Evolutionary conservation across 2,113 vertebrate species (phyloP).

Genomic region (Otocyon megalotis): DNA sequence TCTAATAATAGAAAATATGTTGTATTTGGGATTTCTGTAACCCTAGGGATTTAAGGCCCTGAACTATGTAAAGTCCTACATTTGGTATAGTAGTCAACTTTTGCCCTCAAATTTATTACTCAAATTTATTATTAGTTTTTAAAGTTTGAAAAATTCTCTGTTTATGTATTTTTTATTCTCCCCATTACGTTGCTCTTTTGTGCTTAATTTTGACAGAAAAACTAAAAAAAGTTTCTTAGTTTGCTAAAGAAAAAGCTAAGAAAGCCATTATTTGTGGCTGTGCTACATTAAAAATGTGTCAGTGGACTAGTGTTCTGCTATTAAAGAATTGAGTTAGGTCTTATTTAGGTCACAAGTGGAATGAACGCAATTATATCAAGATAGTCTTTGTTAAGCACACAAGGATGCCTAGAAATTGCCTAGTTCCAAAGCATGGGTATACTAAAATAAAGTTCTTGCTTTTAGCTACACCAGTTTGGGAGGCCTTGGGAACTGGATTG

Average conservation of each 20-base stretch:
- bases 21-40: constrained; percentile 87
- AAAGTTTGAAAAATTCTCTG: constrained; percentile 68
- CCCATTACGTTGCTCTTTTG: constrained; percentile 77
- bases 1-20: constrained; percentile 87
- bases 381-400: not conserved
- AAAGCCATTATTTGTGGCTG: not conserved
- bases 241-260: constrained; percentile 57
- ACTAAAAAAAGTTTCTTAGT: constrained; percentile 7
- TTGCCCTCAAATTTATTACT: constrained; percentile 84
- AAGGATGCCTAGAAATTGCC: constrained; percentile 50
- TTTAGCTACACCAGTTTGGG: not conserved
- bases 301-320: not conserved
- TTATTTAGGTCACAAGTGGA: constrained; percentile 62
- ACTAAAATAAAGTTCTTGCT: constrained; percentile 1
- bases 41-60: constrained; percentile 83
- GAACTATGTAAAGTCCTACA: constrained; percentile 79
- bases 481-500: not conserved
- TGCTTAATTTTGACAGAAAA: constrained; percentile 79
- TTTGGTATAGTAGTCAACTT: constrained; percentile 80
- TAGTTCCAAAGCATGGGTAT: not conserved
- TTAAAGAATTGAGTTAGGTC: constrained; percentile 54
- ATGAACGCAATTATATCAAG: constrained; percentile 36
- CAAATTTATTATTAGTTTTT: constrained; percentile 78
- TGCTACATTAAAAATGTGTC: not conserved
- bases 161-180: constrained; percentile 74